Conservation (phyloP, 2,888 invertebrate genomes). For the Deilephila porcellus region DNA sequence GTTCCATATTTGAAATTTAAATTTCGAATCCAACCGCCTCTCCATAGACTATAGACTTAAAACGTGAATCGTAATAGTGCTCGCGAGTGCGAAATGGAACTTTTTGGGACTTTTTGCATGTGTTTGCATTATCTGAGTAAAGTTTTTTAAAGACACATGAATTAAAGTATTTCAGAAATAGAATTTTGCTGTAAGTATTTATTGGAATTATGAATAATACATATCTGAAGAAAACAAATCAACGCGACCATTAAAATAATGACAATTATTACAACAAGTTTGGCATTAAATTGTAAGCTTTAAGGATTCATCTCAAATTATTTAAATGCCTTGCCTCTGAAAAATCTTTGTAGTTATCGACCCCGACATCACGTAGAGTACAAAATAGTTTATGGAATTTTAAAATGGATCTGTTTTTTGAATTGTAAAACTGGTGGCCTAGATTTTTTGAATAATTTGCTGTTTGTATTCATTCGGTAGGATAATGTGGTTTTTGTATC, state of each 20-base stretch:
- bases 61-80: slow-evolving; percentile 1
- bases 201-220: too few relatives aligned
- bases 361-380: not conserved
- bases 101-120: not conserved
- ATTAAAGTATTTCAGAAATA: not conserved
- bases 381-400: slow-evolving; percentile 19
- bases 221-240: not conserved
- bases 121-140: too few relatives aligned
- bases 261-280: not conserved
- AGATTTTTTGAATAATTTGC: slow-evolving; percentile 32
- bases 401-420: slow-evolving; percentile 25
- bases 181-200: not conserved
- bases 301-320: not conserved
- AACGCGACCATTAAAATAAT: not conserved
- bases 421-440: slow-evolving; percentile 33
- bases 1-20: slow-evolving; percentile 42
- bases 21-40: slow-evolving; percentile 31
- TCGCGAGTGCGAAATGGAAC: not conserved
- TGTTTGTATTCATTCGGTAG: slow-evolving; percentile 1
- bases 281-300: not conserved
- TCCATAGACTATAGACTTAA: slow-evolving; percentile 18
- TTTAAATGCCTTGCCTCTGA: not conserved
- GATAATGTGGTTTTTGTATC: slow-evolving; percentile 10
- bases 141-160: too few relatives aligned
- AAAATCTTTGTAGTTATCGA: not conserved